A percentile compares a stretch with the other conserved stretches of the same genome.
These are phyloP conservation scores for Chymomyza procnemis DNA, from an alignment of 2,888 invertebrate species.

Conservation along the genomic window DNA sequence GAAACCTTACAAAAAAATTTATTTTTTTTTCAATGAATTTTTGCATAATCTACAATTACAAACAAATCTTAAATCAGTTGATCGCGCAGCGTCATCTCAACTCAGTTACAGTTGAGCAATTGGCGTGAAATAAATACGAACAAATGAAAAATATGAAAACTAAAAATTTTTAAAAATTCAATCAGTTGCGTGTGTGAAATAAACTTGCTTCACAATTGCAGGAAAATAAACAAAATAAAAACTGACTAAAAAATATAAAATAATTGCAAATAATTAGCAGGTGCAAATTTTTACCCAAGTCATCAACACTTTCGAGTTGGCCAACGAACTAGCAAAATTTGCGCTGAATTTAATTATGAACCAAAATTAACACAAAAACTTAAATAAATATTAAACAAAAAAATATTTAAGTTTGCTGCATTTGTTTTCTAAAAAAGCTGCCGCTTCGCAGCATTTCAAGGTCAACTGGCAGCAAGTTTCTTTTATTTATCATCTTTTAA, in stretches of 20 bases:
- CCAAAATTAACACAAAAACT: neutral
- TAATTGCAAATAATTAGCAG: constrained; percentile 27
- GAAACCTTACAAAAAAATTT: neutral
- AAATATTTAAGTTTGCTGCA: neutral
- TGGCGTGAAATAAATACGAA: constrained; percentile 4
- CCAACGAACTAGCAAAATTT: constrained; percentile 26
- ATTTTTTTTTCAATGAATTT: neutral
- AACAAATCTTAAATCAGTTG: constrained; percentile 20
- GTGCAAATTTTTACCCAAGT: neutral
- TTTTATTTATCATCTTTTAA: constrained; percentile 5
- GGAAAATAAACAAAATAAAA: constrained; percentile 45
- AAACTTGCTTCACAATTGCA: constrained; percentile 45
- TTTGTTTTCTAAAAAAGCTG: constrained; percentile 2
- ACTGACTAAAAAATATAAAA: constrained; percentile 3
- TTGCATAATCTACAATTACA: constrained; percentile 31
- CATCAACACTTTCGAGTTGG: neutral
- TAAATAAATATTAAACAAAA: neutral
- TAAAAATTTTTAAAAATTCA: neutral
- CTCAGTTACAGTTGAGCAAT: constrained; percentile 39
- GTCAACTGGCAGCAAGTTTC: constrained; percentile 36
- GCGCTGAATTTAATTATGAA: constrained; percentile 22
- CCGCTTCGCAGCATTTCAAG: constrained; percentile 47
- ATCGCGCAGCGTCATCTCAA: constrained; percentile 45
- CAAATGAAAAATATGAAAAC: neutral
- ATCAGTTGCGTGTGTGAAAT: neutral